These are phyloP conservation scores for Megathymus violae DNA, from an alignment of 1,140 invertebrate genomes.

Conservation along the genomic window DNA sequence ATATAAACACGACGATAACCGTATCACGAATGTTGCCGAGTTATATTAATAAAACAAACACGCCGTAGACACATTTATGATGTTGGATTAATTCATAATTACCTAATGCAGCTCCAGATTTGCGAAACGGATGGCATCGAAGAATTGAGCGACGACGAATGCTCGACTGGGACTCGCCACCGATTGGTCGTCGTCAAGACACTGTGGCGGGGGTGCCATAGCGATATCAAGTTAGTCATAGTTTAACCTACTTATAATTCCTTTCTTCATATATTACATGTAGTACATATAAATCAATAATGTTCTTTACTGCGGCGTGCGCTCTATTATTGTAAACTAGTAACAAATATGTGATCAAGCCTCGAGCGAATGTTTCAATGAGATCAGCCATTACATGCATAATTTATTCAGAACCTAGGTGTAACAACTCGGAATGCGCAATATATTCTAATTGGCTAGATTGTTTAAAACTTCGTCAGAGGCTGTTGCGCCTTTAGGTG, in stretches of 20 bases:
- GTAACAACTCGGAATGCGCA: slow-evolving; percentile 25
- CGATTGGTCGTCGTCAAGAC: slow-evolving; percentile 77
- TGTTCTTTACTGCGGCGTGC: not conserved
- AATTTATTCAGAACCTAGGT: slow-evolving; percentile 29
- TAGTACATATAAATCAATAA: not conserved
- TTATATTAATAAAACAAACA: no score
- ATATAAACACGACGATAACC: no score
- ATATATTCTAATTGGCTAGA: slow-evolving; percentile 34
- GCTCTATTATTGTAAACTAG: no score
- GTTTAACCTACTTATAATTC: not conserved
- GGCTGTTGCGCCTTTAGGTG: slow-evolving; percentile 20
- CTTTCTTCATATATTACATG: no score
- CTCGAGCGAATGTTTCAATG: slow-evolving; percentile 17
- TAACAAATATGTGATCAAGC: not conserved
- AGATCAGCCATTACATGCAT: slow-evolving; percentile 7
- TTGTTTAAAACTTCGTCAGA: slow-evolving; percentile 30
- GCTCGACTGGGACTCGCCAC: slow-evolving; percentile 58
- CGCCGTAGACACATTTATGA: no score
- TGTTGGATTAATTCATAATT: no score
- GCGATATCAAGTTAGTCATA: slow-evolving; percentile 69
- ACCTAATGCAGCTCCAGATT: slow-evolving; percentile 67
- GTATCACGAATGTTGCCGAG: no score
- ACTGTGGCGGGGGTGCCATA: slow-evolving; percentile 77
- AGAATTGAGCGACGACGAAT: slow-evolving; percentile 74
- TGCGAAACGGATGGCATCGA: slow-evolving; percentile 78